Conservation (phyloP, 2,113 vertebrate species). For the Anas platyrhynchos region DNA sequence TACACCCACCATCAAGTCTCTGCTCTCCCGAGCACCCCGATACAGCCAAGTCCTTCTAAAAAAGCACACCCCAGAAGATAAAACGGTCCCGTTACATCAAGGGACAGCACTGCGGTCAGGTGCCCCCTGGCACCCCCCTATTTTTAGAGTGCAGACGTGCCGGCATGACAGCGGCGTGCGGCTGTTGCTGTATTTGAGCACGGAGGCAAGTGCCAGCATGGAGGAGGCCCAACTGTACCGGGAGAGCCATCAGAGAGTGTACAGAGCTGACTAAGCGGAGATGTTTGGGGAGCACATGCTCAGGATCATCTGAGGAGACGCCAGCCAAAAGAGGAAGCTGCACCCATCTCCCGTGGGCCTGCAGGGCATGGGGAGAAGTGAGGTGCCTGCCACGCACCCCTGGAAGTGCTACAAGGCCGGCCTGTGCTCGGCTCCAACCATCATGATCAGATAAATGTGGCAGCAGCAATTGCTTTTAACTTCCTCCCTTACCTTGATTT, state of each 20-base stretch:
- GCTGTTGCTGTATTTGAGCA: neutral
- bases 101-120: neutral
- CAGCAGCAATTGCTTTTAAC: neutral
- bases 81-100: rapidly evolving
- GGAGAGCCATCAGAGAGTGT: rapidly evolving
- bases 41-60: neutral
- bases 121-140: neutral
- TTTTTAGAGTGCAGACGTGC: neutral
- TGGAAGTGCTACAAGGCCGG: neutral
- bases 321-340: neutral
- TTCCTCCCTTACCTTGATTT: neutral
- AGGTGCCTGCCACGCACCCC: neutral
- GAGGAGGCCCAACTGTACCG: neutral
- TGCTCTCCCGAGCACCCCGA: rapidly evolving
- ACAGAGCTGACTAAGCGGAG: conserved; percentile 20
- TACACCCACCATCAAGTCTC: neutral
- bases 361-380: neutral
- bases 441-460: neutral
- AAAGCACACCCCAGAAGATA: neutral
- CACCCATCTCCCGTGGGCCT: neutral
- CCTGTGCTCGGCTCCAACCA: neutral
- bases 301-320: neutral
- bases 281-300: neutral
- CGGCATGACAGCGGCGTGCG: neutral
- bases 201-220: neutral